These are phyloP conservation scores for Microtus oregoni DNA, from an alignment of 2,113 vertebrate genomes.

Conservation along the genomic window DNA sequence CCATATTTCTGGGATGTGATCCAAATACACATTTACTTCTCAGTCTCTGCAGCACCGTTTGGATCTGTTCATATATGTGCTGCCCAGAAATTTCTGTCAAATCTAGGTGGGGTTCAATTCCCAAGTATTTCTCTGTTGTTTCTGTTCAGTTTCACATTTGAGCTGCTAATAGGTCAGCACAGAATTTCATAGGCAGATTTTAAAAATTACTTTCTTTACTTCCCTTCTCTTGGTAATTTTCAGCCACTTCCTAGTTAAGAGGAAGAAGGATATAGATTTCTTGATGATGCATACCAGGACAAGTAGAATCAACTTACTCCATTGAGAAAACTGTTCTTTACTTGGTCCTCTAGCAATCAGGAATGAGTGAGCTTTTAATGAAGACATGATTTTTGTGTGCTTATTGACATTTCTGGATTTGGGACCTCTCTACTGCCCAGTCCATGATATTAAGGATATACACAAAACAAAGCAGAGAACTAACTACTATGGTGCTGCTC, in stretches of 20 bases:
- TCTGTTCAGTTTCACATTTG: background rate
- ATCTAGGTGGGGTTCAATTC: conserved; percentile 10
- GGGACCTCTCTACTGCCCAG: no score
- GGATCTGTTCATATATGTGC: background rate
- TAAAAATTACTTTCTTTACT: conserved; percentile 1
- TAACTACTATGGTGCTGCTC: background rate
- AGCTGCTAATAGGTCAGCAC: background rate
- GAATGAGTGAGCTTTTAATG: background rate
- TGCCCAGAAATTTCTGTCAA: conserved; percentile 41
- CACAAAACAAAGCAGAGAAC: background rate
- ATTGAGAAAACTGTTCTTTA: background rate
- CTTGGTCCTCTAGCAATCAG: background rate
- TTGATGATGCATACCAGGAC: background rate
- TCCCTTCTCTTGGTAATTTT: background rate
- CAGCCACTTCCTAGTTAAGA: background rate
- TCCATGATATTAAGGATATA: no score
- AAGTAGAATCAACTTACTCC: background rate
- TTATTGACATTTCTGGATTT: no score
- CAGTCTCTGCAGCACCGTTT: conserved; percentile 23
- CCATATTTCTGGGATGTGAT: background rate
- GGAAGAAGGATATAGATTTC: background rate
- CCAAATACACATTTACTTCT: conserved; percentile 33
- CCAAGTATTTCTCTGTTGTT: conserved; percentile 24
- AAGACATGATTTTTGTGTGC: no score
- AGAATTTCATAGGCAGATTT: conserved; percentile 25